Conservation (phyloP, 2,888 invertebrate species). For the Rhogogaster chlorosoma region DNA sequence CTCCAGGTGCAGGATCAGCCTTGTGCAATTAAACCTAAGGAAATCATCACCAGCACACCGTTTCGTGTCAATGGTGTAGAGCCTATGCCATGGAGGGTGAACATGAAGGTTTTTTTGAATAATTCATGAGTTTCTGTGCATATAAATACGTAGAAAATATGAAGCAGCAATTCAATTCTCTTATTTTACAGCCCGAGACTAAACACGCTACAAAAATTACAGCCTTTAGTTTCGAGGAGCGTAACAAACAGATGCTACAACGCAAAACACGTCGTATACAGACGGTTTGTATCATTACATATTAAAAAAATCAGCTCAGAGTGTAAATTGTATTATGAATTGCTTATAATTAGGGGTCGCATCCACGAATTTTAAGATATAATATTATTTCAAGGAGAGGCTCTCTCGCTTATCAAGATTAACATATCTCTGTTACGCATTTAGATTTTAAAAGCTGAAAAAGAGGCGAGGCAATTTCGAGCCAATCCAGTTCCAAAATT, state of each 20-base stretch:
- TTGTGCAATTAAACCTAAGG: too few species aligned
- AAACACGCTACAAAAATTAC: background rate
- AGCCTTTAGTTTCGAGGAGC: conserved; percentile 61
- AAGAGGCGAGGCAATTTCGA: conserved; percentile 52
- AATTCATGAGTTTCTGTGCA: background rate
- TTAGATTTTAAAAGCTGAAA: conserved; percentile 44
- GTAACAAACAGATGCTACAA: conserved; percentile 57
- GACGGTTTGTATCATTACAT: conserved; percentile 18
- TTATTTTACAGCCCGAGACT: background rate
- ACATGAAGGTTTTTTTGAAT: background rate
- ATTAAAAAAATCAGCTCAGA: too few species aligned
- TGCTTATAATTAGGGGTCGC: too few species aligned
- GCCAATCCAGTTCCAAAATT: conserved; percentile 57
- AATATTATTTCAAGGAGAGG: background rate
- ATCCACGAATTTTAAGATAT: too few species aligned
- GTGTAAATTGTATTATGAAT: too few species aligned
- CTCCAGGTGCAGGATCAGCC: background rate
- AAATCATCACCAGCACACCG: conserved; percentile 16
- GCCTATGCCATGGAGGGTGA: background rate
- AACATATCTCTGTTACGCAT: background rate
- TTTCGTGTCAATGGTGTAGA: background rate
- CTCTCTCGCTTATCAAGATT: background rate
- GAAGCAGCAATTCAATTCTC: background rate
- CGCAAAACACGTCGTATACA: conserved; percentile 56
- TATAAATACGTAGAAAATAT: background rate